These are phyloP conservation scores for Enoplosus armatus DNA, from an alignment of 2,797 vertebrate species.

Conservation along the genomic window DNA sequence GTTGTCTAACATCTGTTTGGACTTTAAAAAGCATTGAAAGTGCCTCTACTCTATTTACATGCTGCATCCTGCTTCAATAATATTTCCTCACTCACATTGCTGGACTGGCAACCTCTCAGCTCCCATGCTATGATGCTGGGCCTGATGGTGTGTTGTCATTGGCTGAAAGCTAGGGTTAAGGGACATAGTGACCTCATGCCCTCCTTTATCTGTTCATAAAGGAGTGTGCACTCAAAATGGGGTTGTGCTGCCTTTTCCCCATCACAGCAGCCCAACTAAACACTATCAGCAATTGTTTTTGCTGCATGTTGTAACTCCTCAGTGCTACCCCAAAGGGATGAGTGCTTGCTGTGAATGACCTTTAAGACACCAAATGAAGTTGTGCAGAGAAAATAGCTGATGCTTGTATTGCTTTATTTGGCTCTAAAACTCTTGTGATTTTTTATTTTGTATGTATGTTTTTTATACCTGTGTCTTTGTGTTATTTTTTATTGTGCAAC, in stretches of 20 bases:
- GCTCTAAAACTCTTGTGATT: slow-evolving; percentile 60
- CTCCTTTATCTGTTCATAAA: slow-evolving; percentile 48
- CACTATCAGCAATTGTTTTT: slow-evolving; percentile 52
- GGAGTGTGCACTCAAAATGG: slow-evolving; percentile 63
- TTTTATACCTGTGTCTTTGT: slow-evolving; percentile 64
- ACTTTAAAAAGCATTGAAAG: slow-evolving; percentile 50
- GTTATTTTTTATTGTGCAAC: slow-evolving; percentile 54
- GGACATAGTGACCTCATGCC: slow-evolving; percentile 47
- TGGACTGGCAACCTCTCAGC: slow-evolving; percentile 45
- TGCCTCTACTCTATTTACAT: slow-evolving; percentile 57
- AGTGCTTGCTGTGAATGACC: slow-evolving; percentile 81
- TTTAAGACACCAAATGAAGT: slow-evolving; percentile 78
- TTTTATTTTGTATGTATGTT: slow-evolving; percentile 64
- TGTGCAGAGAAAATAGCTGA: slow-evolving; percentile 66
- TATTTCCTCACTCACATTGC: slow-evolving; percentile 45
- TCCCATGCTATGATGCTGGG: slow-evolving; percentile 42
- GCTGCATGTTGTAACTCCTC: slow-evolving; percentile 66
- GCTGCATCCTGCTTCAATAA: slow-evolving; percentile 41
- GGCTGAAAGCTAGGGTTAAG: slow-evolving; percentile 48
- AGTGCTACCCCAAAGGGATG: slow-evolving; percentile 72
- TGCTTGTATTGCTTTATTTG: slow-evolving; percentile 72
- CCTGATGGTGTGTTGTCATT: slow-evolving; percentile 49
- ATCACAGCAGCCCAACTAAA: slow-evolving; percentile 54
- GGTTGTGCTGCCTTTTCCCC: slow-evolving; percentile 49
- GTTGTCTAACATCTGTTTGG: slow-evolving; percentile 62